Evolutionary conservation across 2,888 invertebrate genomes (phyloP).

Genomic region (Heliconius aoede): DNA sequence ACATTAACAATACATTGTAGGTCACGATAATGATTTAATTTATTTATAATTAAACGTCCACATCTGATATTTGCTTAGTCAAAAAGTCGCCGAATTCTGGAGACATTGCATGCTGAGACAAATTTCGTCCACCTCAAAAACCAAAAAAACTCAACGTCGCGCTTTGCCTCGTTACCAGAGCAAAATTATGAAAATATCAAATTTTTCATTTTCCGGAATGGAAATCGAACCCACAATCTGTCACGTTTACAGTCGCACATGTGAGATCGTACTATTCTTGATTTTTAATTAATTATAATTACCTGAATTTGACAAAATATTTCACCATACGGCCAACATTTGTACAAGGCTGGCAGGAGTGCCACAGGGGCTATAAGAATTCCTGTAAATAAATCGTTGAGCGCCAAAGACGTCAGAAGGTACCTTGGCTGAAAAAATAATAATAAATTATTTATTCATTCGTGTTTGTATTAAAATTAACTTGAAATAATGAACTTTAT

Average conservation of each 20-base stretch:
- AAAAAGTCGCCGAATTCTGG: no score
- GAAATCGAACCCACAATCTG: no score
- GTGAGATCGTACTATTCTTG: no score
- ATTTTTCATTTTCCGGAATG: no score
- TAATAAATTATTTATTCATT: not conserved
- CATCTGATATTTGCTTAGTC: not conserved
- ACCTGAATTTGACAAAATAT: slow-evolving; percentile 96
- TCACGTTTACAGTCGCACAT: no score
- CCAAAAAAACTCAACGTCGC: no score
- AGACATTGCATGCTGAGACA: no score
- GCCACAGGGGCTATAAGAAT: slow-evolving; percentile 94
- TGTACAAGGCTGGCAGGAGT: slow-evolving; percentile 91
- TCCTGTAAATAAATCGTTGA: slow-evolving; percentile 94
- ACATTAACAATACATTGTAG: not conserved
- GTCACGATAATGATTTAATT: not conserved
- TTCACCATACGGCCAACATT: slow-evolving; percentile 96
- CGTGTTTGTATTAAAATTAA: not conserved
- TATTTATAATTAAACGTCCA: not conserved
- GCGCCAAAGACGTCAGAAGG: slow-evolving; percentile 92
- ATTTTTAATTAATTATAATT: slow-evolving; percentile 40
- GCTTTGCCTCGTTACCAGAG: no score
- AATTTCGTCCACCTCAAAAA: no score
- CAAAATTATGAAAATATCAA: no score
- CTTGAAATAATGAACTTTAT: not conserved
- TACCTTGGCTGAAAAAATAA: slow-evolving; percentile 87